Evolutionary conservation across 2,797 vertebrate species (phyloP).

Genomic region (Mormyrus hasselquistii): DNA sequence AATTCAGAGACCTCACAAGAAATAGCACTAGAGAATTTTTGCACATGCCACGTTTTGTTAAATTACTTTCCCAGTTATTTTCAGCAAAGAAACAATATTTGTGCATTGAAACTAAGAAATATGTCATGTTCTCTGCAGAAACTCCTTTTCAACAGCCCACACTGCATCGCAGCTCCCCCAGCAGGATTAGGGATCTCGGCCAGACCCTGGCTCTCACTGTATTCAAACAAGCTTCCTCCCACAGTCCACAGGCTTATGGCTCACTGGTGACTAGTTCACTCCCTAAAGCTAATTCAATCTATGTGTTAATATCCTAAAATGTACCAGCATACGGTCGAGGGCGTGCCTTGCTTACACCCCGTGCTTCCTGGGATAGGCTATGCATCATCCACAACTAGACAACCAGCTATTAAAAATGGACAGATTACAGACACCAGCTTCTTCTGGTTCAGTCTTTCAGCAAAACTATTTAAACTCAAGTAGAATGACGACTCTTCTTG

Average conservation of each 20-base stretch:
- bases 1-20: not conserved
- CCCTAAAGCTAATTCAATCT: not conserved
- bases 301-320: not conserved
- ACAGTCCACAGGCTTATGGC: not conserved
- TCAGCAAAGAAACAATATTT: not conserved
- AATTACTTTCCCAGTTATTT: not conserved
- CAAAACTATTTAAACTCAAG: slow-evolving; percentile 4
- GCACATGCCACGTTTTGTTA: not conserved
- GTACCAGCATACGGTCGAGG: not conserved
- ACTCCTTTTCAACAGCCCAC: not conserved
- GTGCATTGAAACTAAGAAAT: not conserved
- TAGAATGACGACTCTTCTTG: not conserved
- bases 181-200: not conserved
- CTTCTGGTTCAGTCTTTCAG: not conserved
- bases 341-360: not conserved
- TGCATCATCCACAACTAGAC: not conserved
- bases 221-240: not conserved
- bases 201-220: not conserved
- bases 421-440: not conserved
- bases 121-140: not conserved
- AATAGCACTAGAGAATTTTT: not conserved
- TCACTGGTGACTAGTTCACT: not conserved
- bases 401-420: not conserved
- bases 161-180: not conserved
- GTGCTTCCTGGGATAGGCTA: not conserved